Percentiles rank a stretch among this genome's conserved stretches.
These are phyloP conservation scores for Copidosoma floridanum DNA, from an alignment of 1,140 invertebrate genomes.

Conservation along the genomic window DNA sequence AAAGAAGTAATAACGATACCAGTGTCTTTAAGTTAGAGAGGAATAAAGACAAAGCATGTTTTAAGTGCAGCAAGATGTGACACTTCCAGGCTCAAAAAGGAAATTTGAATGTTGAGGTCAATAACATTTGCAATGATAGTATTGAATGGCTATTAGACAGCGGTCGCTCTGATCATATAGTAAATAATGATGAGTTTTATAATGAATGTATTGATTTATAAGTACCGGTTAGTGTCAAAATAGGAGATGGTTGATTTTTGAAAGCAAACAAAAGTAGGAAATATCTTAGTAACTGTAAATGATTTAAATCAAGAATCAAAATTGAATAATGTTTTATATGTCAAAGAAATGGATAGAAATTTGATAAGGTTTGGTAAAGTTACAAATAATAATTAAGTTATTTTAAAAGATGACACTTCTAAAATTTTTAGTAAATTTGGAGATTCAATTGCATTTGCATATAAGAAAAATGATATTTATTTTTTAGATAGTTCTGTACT, in stretches of 20 bases:
- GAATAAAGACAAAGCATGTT: not conserved
- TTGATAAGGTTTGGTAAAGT: constrained; percentile 10
- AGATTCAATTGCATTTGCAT: not conserved
- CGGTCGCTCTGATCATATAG: constrained; percentile 26
- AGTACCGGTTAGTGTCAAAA: constrained; percentile 22
- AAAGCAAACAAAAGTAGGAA: constrained; percentile 19
- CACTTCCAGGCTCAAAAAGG: not conserved
- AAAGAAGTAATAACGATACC: not conserved
- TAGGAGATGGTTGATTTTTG: constrained; percentile 22
- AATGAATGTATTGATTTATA: constrained; percentile 3
- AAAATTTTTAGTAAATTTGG: not conserved
- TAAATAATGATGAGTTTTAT: constrained; percentile 27
- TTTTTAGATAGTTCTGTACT: not conserved
- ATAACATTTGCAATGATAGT: not conserved
- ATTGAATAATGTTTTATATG: constrained; percentile 17
- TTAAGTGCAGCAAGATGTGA: not conserved
- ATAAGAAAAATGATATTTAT: constrained; percentile 1
- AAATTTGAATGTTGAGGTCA: not conserved
- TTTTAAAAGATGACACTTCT: not conserved
- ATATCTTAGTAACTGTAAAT: constrained; percentile 6
- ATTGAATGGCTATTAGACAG: constrained; percentile 28
- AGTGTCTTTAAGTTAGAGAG: not conserved
- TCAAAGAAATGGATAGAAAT: constrained; percentile 19
- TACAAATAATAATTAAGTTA: constrained; percentile 12
- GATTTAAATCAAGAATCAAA: not conserved